Percentiles rank a stretch among this genome's conserved stretches.
Evolutionary conservation across 2,113 vertebrate species (phyloP).

Genomic region (Crotalus tigris): DNA sequence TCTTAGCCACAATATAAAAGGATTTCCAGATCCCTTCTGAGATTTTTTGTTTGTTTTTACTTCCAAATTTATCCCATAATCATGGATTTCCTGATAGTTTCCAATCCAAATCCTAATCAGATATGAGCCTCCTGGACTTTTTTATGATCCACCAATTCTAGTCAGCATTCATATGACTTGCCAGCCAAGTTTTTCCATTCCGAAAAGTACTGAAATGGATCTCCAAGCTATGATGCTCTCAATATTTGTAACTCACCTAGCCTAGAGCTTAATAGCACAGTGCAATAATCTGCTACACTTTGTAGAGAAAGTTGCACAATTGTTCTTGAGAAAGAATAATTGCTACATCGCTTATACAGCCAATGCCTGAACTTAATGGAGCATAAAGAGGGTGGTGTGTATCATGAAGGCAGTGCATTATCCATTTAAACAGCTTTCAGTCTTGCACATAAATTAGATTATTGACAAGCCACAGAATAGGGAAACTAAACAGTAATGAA

Average conservation of each 20-base stretch:
- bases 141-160: background rate
- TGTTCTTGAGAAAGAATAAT: constrained; percentile 66
- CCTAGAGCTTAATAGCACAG: constrained; percentile 54
- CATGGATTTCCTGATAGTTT: background rate
- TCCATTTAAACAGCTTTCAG: constrained; percentile 65
- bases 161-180: background rate
- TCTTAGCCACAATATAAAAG: background rate
- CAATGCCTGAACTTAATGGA: constrained; percentile 64
- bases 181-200: constrained; percentile 31
- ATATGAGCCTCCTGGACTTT: background rate
- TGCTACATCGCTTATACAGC: constrained; percentile 57
- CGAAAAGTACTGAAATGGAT: constrained; percentile 44
- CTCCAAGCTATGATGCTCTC: constrained; percentile 42
- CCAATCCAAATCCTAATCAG: background rate
- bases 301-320: constrained; percentile 46
- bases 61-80: background rate
- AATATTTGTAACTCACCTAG: constrained; percentile 38
- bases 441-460: constrained; percentile 57
- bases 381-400: constrained; percentile 63
- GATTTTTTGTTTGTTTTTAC: background rate
- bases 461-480: constrained; percentile 55
- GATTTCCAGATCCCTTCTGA: background rate
- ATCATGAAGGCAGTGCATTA: constrained; percentile 62
- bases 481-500: constrained; percentile 54
- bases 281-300: constrained; percentile 60